Evolutionary conservation across 2,888 invertebrate species (phyloP).

Genomic region (Drosophila paramelanica): DNA sequence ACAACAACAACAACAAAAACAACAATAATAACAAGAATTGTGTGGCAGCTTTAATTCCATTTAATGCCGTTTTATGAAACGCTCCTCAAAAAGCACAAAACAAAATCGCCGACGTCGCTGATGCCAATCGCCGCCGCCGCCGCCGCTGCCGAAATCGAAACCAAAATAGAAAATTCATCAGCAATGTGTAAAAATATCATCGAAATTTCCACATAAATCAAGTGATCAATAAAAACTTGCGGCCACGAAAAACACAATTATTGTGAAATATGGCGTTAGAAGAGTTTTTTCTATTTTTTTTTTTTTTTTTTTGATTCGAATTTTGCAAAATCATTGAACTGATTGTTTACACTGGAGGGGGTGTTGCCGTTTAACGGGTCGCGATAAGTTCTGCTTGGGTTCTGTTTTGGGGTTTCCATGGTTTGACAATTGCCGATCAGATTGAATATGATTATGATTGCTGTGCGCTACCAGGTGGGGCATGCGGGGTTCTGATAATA

Average conservation of each 20-base stretch:
- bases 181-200: constrained; percentile 66
- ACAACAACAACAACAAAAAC: constrained; percentile 22
- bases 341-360: constrained; percentile 43
- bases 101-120: constrained; percentile 22
- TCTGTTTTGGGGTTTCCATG: neutral
- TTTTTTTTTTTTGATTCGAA: neutral
- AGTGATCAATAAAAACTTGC: constrained; percentile 67
- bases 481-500: neutral
- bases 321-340: constrained; percentile 40
- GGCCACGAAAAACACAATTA: constrained; percentile 25
- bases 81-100: constrained; percentile 25
- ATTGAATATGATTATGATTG: constrained; percentile 16
- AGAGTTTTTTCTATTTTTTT: constrained; percentile 6
- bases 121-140: constrained; percentile 40
- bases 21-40: neutral
- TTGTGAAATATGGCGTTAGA: constrained; percentile 47
- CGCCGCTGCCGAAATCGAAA: constrained; percentile 26
- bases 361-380: constrained; percentile 2
- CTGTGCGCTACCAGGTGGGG: neutral
- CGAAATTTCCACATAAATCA: constrained; percentile 64
- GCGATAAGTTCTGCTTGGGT: constrained; percentile 7
- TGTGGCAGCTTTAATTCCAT: constrained; percentile 68
- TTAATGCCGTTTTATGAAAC: constrained; percentile 70
- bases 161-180: constrained; percentile 72
- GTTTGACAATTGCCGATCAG: constrained; percentile 14